Base-by-base conservation (phyloP, 2,888 invertebrate species). In the Oxystoma pomonae region DNA sequence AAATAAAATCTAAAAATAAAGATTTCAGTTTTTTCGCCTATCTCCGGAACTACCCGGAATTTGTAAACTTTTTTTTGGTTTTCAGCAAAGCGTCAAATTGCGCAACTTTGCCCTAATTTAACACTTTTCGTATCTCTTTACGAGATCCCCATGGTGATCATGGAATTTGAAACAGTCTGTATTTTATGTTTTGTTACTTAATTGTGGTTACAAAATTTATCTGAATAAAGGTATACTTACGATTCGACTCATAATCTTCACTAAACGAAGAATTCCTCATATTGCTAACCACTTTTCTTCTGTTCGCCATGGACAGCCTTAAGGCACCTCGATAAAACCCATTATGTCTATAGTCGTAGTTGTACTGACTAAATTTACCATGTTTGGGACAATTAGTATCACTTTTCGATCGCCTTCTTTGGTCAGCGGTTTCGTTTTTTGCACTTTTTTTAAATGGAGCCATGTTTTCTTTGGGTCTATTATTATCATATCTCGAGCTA, bases 281-380 rank as follows among this genome's bases (percentile, higher is more conserved):
- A 49, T 59, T 55, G 59, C 61, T 68, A 35, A 35, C 12, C 12
- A 12, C 5, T 63, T 72, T 76, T 65, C 72, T 71, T 67, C 68
- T 72, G 55, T 71, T 64, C 22, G 68, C 67, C 49, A 78, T 76
- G 1, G 78, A 77, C 64, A 78, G 66, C 60, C 78, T 68, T 22
- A 79, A 70, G 2, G 78, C 72, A 51, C 69, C 76, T 65, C 78
- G 73, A 56, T 77, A 74, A 65, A 79, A 78, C 18, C 74, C 74
- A 65, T 72, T 71, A 58, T 70, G 69, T 55, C 73, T 68, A 63
- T 73, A 73, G 65, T 74, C 72, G 55, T 69, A 67, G 49, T 68
- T 68, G 35, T 67, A 71, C 22, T 72, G 72, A 59, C 67, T 66
- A 60, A 64, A 72, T 52, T 68, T 65, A 59, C 70, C 67, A 69